phyloP scores from a whole-genome alignment of 2,888 invertebrate species.

The Synergus itoensis region DNA sequence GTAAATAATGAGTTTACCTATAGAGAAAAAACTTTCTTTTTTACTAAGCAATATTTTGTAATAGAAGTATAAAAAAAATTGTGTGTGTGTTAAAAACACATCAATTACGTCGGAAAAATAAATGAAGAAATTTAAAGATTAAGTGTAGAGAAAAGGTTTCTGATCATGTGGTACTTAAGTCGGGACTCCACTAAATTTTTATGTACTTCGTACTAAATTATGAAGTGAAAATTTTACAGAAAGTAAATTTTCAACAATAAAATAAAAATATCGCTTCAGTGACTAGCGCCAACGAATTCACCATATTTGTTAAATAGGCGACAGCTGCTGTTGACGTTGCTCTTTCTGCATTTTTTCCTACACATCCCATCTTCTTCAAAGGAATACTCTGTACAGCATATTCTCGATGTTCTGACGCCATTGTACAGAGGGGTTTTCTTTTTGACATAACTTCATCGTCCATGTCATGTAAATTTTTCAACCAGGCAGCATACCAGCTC shows the following conservation, averaged over 20 bases:
- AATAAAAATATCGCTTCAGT: not conserved
- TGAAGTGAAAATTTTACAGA: not conserved
- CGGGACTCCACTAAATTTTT: not conserved
- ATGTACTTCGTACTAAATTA: not conserved
- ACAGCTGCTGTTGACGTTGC: not conserved
- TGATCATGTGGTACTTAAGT: not conserved
- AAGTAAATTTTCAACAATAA: not conserved
- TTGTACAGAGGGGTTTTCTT: slow-evolving; percentile 90
- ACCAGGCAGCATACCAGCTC: slow-evolving; percentile 92
- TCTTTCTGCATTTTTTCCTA: slow-evolving; percentile 64
- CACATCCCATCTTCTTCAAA: slow-evolving; percentile 90
- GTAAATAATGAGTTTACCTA: not conserved
- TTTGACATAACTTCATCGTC: slow-evolving; percentile 94
- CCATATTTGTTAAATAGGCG: not conserved
- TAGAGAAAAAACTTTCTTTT: not conserved
- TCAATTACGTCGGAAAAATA: too few species aligned
- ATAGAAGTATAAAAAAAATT: not conserved
- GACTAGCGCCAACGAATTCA: not conserved
- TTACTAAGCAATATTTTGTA: not conserved
- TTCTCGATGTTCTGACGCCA: slow-evolving; percentile 89
- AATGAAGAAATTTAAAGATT: not conserved
- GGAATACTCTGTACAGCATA: slow-evolving; percentile 91
- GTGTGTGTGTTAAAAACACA: not conserved
- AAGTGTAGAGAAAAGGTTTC: not conserved
- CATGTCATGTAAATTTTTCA: slow-evolving; percentile 87